These are phyloP conservation scores for Polypterus senegalus DNA, from an alignment of 2,113 vertebrate species.

Conservation along the genomic window DNA sequence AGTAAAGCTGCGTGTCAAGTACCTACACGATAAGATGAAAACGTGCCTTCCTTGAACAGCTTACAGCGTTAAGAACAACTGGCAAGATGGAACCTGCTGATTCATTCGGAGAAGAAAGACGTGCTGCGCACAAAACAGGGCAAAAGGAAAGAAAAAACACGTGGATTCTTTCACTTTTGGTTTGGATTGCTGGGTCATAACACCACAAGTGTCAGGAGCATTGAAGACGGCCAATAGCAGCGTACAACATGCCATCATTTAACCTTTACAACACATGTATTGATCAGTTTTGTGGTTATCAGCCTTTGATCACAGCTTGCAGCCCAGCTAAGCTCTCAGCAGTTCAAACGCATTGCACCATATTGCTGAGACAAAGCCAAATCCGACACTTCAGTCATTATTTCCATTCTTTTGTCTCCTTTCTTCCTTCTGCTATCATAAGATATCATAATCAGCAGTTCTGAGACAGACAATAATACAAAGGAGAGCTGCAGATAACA, in stretches of 20 bases:
- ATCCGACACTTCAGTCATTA: conserved; percentile 22
- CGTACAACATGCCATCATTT: conserved; percentile 58
- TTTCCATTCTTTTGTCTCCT: conserved; percentile 22
- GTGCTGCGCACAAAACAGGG: too few species aligned
- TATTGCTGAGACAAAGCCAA: conserved; percentile 44
- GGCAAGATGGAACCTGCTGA: too few species aligned
- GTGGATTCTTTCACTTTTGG: too few species aligned
- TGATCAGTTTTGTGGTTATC: conserved; percentile 57
- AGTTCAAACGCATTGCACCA: conserved; percentile 33
- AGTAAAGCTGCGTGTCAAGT: too few species aligned
- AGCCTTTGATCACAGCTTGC: conserved; percentile 38
- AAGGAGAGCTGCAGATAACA: conserved; percentile 36
- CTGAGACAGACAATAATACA: conserved; percentile 31
- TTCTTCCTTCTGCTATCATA: conserved; percentile 3
- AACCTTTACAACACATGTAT: conserved; percentile 66
- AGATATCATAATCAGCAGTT: too few species aligned
- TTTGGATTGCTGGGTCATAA: too few species aligned
- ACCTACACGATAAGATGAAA: too few species aligned
- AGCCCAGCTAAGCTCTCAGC: conserved; percentile 30
- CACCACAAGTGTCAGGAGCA: conserved; percentile 39
- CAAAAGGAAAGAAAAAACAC: too few species aligned
- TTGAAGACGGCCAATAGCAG: conserved; percentile 48
- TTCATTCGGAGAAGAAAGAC: too few species aligned
- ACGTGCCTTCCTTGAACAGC: too few species aligned
- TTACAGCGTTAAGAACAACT: too few species aligned